Percentiles rank a stretch among this genome's conserved stretches.
phyloP scores from a whole-genome alignment of 2,888 invertebrate species.

The Eupithecia subfuscata region DNA sequence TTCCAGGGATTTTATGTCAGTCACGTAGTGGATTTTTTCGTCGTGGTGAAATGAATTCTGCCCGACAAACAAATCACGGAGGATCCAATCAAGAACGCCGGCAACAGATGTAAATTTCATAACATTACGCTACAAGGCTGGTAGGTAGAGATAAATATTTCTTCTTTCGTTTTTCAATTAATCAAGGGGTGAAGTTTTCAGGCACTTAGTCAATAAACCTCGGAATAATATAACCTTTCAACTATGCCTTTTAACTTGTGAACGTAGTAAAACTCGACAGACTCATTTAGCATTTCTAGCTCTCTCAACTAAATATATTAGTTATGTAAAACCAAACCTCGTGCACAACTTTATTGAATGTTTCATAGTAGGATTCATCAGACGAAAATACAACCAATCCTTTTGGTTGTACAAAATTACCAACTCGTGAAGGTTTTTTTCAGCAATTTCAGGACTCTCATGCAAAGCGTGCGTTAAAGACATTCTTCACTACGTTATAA shows the following conservation, averaged over 20 bases:
- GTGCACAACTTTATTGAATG: neutral
- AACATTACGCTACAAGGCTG: slow-evolving; percentile 9
- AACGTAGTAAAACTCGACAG: neutral
- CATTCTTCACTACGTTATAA: slow-evolving; percentile 39
- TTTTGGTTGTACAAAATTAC: neutral
- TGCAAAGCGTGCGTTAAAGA: slow-evolving; percentile 42
- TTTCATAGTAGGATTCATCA: neutral
- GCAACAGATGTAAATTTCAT: slow-evolving; percentile 27
- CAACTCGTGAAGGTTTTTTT: neutral
- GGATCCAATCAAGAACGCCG: slow-evolving; percentile 63
- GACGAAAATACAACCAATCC: neutral
- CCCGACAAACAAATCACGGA: slow-evolving; percentile 69
- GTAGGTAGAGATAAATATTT: neutral
- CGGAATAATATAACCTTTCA: too few relatives aligned
- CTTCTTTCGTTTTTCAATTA: neutral
- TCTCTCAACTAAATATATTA: neutral
- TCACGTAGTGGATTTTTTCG: slow-evolving; percentile 69
- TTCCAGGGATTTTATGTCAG: slow-evolving; percentile 70
- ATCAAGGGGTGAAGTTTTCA: neutral
- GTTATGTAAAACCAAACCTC: too few relatives aligned
- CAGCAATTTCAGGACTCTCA: slow-evolving; percentile 46
- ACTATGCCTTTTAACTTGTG: neutral
- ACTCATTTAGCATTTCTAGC: neutral
- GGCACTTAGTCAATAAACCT: neutral
- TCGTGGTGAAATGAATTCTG: slow-evolving; percentile 65